These are phyloP conservation scores for Choristoneura rosaceana DNA, from an alignment of 2,888 invertebrate genomes.

Conservation along the genomic window DNA sequence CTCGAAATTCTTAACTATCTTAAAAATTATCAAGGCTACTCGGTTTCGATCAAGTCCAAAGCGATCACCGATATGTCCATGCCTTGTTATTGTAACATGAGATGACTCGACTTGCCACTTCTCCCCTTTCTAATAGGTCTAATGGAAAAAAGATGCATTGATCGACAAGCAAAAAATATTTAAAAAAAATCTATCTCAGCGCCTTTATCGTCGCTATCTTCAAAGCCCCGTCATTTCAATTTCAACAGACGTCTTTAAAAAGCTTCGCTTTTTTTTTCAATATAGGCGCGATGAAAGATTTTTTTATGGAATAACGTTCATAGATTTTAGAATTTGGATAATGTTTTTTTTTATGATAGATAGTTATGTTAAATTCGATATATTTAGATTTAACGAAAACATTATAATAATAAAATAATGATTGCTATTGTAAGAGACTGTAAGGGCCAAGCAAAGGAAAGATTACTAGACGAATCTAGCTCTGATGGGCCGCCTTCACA, in stretches of 20 bases:
- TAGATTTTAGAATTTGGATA: conserved; percentile 10
- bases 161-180: background rate
- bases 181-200: background rate
- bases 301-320: conserved; percentile 19
- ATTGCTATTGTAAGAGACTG: no score
- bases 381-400: no score
- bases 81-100: background rate
- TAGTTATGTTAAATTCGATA: conserved; percentile 12
- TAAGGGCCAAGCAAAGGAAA: no score
- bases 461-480: no score
- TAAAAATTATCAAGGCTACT: no score
- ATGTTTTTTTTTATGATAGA: conserved; percentile 13
- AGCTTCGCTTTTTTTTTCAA: conserved; percentile 2
- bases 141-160: background rate
- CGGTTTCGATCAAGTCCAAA: background rate
- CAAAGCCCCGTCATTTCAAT: conserved; percentile 13
- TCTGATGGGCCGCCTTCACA: no score
- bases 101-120: background rate
- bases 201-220: background rate
- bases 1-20: no score
- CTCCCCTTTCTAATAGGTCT: background rate
- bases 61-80: no score
- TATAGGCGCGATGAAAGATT: conserved; percentile 6
- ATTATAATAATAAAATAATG: no score
- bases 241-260: conserved; percentile 25